Evolutionary conservation across 2,113 vertebrate species (phyloP).

Genomic region (Entosphenus tridentatus): DNA sequence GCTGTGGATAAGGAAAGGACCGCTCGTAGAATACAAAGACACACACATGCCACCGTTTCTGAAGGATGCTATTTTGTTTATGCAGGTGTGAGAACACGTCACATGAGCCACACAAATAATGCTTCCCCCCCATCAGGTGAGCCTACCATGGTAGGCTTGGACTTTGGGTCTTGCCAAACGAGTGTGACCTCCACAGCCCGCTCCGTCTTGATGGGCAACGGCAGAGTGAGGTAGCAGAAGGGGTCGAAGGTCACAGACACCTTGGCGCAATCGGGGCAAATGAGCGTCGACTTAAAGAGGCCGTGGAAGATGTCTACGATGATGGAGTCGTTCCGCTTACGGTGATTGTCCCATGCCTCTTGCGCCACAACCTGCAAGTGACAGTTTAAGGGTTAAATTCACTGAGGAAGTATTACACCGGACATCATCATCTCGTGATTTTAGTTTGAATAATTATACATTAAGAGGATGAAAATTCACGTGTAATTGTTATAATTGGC

Average conservation of each 20-base stretch:
- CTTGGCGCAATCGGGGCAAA: slow-evolving; percentile 81
- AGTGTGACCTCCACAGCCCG: slow-evolving; percentile 79
- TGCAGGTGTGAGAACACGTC: no score
- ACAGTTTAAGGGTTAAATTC: neutral
- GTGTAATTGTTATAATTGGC: no score
- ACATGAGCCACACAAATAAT: no score
- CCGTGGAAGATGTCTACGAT: slow-evolving; percentile 99
- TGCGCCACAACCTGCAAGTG: slow-evolving; percentile 73
- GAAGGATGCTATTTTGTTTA: no score
- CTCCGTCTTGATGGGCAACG: slow-evolving; percentile 90
- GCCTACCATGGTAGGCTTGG: slow-evolving; percentile 78
- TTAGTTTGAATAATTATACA: no score
- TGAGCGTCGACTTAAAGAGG: slow-evolving; percentile 91
- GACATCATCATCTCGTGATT: no score
- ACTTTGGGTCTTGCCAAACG: slow-evolving; percentile 62
- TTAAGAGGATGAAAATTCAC: no score
- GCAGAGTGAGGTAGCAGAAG: slow-evolving; percentile 93
- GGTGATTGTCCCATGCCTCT: slow-evolving; percentile 94
- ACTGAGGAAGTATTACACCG: no score
- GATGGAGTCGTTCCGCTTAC: slow-evolving; percentile 94
- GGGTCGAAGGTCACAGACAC: slow-evolving; percentile 96
- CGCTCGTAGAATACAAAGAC: no score
- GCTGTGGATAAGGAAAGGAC: no score
- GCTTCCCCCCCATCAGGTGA: no score
- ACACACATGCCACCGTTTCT: no score